Percentiles rank a stretch among this genome's conserved stretches.
Evolutionary conservation across 2,888 invertebrate genomes (phyloP).

Genomic region (Leptinotarsa rubiginosa): DNA sequence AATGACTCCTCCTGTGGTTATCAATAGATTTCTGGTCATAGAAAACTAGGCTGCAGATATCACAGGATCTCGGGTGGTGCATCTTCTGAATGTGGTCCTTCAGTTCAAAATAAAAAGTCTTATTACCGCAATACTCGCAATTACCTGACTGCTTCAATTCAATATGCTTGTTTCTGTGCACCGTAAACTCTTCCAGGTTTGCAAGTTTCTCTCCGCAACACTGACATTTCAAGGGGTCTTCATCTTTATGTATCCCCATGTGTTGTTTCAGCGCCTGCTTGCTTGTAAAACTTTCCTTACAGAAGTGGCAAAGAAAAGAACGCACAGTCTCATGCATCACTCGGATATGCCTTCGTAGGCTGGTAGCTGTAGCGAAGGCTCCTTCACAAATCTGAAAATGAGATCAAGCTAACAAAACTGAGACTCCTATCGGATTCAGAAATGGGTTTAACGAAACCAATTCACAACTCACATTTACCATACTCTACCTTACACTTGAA

Average conservation of each 20-base stretch:
- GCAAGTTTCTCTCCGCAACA: slow-evolving; percentile 39
- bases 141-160: slow-evolving; percentile 45
- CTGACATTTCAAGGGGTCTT: slow-evolving; percentile 44
- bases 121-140: slow-evolving; percentile 49
- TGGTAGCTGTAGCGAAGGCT: slow-evolving; percentile 48
- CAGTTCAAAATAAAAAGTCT: slow-evolving; percentile 47
- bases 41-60: slow-evolving; percentile 47
- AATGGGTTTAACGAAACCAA: no score
- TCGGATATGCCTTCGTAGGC: slow-evolving; percentile 44
- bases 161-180: slow-evolving; percentile 44
- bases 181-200: slow-evolving; percentile 35
- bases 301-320: slow-evolving; percentile 46
- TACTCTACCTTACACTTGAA: slow-evolving; percentile 49
- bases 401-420: background rate
- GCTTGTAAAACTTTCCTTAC: slow-evolving; percentile 45
- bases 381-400: slow-evolving; percentile 49
- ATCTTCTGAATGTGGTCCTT: slow-evolving; percentile 48
- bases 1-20: slow-evolving; percentile 47
- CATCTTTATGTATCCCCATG: slow-evolving; percentile 44
- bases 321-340: slow-evolving; percentile 50
- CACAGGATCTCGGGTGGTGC: slow-evolving; percentile 45
- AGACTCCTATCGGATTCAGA: background rate
- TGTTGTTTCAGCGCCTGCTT: slow-evolving; percentile 48
- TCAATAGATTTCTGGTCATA: slow-evolving; percentile 49
- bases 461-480: background rate